Evolutionary conservation across 2,113 vertebrate genomes (phyloP).

Genomic region (Salvelinus fontinalis): DNA sequence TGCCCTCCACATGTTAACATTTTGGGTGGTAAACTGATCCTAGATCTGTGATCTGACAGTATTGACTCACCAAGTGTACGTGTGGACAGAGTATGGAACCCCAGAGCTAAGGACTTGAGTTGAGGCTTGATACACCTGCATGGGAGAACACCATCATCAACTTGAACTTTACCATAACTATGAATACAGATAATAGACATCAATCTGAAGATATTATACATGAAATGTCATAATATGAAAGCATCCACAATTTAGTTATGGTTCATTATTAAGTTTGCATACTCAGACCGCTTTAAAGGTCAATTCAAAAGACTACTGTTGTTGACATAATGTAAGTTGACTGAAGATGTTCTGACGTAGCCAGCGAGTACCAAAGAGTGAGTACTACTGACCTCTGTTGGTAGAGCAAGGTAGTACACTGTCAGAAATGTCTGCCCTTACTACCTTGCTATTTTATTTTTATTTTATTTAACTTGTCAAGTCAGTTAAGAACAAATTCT

Average conservation of each 20-base stretch:
- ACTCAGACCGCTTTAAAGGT: neutral
- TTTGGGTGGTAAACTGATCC: too few species aligned
- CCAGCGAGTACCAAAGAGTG: neutral
- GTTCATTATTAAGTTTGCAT: neutral
- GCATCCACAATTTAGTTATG: neutral
- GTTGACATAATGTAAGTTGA: neutral
- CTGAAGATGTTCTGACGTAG: neutral
- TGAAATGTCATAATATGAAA: neutral
- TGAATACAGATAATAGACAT: too few species aligned
- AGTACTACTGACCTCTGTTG: neutral
- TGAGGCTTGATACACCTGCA: conserved; percentile 86
- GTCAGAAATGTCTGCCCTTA: neutral
- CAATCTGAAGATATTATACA: neutral
- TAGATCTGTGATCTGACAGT: neutral
- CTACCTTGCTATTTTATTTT: neutral
- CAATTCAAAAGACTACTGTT: neutral
- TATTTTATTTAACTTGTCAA: too few species aligned
- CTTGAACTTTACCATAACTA: neutral
- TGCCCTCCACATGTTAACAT: neutral
- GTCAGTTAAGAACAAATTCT: too few species aligned
- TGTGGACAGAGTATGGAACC: conserved; percentile 85
- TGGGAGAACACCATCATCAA: neutral
- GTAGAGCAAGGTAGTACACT: neutral
- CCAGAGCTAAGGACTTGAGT: conserved; percentile 87
- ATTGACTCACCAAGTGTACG: conserved; percentile 84